phyloP scores from a whole-genome alignment of 1,140 invertebrate species.

The Tyrophagus putrescentiae region DNA sequence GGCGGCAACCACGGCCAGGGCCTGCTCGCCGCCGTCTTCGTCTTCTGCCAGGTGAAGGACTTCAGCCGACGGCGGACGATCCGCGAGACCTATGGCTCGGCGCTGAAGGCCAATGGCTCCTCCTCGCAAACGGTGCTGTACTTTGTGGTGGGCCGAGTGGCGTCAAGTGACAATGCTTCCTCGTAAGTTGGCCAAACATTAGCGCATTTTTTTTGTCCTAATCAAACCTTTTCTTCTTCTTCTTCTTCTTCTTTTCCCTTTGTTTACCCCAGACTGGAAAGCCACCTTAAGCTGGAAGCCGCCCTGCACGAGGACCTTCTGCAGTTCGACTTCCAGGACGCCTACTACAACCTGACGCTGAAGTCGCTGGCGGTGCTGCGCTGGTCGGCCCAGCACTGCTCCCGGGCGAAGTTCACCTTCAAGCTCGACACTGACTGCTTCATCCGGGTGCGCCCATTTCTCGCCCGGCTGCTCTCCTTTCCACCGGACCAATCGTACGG shows the following conservation, averaged over 20 bases:
- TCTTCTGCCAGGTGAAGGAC: background rate
- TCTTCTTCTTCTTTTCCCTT: no score
- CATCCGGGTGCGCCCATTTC: slow-evolving; percentile 44
- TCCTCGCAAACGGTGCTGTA: background rate
- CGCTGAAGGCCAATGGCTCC: background rate
- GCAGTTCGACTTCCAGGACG: slow-evolving; percentile 30
- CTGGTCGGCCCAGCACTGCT: slow-evolving; percentile 46
- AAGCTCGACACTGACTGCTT: slow-evolving; percentile 75
- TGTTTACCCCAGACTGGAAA: slow-evolving; percentile 15
- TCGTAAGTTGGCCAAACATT: background rate
- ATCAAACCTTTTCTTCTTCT: slow-evolving; percentile 8
- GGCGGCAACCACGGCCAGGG: background rate
- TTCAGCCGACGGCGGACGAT: background rate
- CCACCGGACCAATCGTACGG: slow-evolving; percentile 47
- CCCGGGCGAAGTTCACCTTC: slow-evolving; percentile 49
- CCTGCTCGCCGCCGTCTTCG: background rate
- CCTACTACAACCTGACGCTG: slow-evolving; percentile 31
- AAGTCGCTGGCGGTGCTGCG: slow-evolving; percentile 32
- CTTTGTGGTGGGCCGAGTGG: background rate
- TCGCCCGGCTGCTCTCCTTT: slow-evolving; percentile 16
- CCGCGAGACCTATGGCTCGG: background rate
- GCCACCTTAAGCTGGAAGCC: slow-evolving; percentile 24
- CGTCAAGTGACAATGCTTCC: background rate
- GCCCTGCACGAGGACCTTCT: slow-evolving; percentile 26
- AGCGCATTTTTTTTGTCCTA: background rate